phyloP scores from a whole-genome alignment of 2,113 vertebrate species.

The Myrmecophaga tridactyla region DNA sequence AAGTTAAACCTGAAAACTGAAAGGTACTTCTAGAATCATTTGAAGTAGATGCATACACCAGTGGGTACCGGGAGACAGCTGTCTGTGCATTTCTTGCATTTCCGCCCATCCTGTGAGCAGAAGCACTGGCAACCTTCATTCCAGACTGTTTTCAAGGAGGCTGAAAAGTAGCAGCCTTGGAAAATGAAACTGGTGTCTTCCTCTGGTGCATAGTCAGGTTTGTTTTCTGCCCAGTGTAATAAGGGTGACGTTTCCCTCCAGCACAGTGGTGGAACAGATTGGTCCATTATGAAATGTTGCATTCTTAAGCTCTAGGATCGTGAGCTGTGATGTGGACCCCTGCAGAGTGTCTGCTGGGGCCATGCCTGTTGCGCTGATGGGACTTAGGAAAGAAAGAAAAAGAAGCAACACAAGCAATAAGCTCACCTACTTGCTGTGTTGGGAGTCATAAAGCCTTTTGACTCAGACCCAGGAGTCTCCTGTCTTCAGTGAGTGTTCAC shows the following conservation, averaged over 20 bases:
- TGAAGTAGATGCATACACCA: background rate
- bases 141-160: background rate
- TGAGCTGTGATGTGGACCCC: background rate
- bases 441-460: background rate
- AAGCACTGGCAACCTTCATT: background rate
- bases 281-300: background rate
- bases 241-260: background rate
- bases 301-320: background rate
- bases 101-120: background rate
- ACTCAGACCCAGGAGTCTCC: background rate
- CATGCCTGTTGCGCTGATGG: background rate
- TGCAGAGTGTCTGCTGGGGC: background rate
- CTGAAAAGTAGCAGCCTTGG: background rate
- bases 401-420: background rate
- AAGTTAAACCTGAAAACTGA: background rate
- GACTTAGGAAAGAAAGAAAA: background rate
- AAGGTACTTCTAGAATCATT: background rate
- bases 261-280: background rate
- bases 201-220: background rate
- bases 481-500: background rate
- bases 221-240: background rate
- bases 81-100: background rate
- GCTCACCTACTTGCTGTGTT: background rate
- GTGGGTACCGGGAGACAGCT: background rate
- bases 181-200: background rate